Evolutionary conservation across 1,140 invertebrate genomes (phyloP).

Genomic region (Eciton burchellii): DNA sequence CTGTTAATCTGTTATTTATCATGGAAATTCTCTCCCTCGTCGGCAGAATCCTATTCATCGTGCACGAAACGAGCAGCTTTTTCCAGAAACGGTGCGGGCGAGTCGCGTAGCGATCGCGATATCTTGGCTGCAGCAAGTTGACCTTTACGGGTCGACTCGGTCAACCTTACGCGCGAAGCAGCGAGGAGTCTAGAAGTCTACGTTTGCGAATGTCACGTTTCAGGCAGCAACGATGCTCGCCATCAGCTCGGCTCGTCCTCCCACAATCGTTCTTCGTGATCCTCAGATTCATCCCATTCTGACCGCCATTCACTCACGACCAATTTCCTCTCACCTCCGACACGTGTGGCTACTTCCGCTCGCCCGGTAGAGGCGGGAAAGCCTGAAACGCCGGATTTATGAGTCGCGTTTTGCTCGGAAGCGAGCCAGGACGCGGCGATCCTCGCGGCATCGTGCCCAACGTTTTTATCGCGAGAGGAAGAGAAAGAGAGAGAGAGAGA

Average conservation of each 20-base stretch:
- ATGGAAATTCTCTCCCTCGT: not conserved
- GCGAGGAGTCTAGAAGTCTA: too few relatives aligned
- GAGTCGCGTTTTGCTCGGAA: slow-evolving; percentile 34
- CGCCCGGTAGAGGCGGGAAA: not conserved
- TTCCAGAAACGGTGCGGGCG: slow-evolving; percentile 38
- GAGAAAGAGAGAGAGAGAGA: too few relatives aligned
- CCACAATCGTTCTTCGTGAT: too few relatives aligned
- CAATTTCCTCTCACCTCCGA: not conserved
- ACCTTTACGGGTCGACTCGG: not conserved
- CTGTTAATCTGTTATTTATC: not conserved
- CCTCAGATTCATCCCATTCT: slow-evolving; percentile 1
- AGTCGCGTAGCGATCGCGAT: slow-evolving; percentile 38
- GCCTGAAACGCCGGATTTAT: slow-evolving; percentile 41
- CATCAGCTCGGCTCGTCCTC: too few relatives aligned
- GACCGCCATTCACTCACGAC: not conserved
- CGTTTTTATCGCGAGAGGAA: slow-evolving; percentile 33
- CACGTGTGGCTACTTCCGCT: slow-evolving; percentile 31
- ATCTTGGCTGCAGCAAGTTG: slow-evolving; percentile 1
- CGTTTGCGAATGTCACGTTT: too few relatives aligned
- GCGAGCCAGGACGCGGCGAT: not conserved
- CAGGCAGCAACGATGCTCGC: too few relatives aligned
- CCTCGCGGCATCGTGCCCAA: not conserved
- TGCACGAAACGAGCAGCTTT: slow-evolving; percentile 35
- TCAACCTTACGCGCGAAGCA: not conserved
- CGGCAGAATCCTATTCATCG: not conserved